Base-by-base conservation (phyloP, 2,888 invertebrate species). In the Hybos culiciformis region DNA sequence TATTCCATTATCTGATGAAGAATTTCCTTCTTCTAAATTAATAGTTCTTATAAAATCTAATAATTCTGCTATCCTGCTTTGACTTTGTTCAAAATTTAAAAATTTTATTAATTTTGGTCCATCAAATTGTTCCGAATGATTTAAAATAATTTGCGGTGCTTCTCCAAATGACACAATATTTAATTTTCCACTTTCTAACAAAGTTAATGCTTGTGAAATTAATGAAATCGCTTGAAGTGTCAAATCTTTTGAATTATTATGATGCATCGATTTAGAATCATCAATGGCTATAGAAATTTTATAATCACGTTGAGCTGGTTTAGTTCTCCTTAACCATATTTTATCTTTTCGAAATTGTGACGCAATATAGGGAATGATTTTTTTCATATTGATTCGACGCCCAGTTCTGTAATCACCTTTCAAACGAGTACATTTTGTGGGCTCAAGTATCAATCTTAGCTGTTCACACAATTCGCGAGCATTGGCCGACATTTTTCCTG, bases 291-390 rank as follows among this genome's bases (percentile, higher is more conserved):
- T 72, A 17, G 93, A 80, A 39, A 97, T 90, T 64, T 94, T 94
- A 66, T 98, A 98, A 54, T 97, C 86, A 38, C 98, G 73, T 59
- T 92, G 90, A 1, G 90, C 91, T 0, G 94, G 93, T 62, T 92
- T 92, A 0, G 92, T 96, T 42, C 98, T 72, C 12, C 97, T 73
- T 56, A 99, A 61, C 98, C 98, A 99, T 57, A 99, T 99, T 64
- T 96, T 94, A 63, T 99, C 97, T 63, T 98, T 98, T 36, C 97
- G 77, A 69, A 96, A 99, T 65, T 97, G 88, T 47, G 96, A 96
- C 15, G 99, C 99, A 52, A 99, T 93, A 70, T 98, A 99, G 0
- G 97, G 91, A 58, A 98, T 94, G 42, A 99, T 86, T 53, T 65
- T 90, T 37, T 96, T 78, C 97, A 99, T 98, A 68, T 98, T 99